Evolutionary conservation across 2,113 vertebrate species (phyloP).

Genomic region (Chloropsis hardwickii): DNA sequence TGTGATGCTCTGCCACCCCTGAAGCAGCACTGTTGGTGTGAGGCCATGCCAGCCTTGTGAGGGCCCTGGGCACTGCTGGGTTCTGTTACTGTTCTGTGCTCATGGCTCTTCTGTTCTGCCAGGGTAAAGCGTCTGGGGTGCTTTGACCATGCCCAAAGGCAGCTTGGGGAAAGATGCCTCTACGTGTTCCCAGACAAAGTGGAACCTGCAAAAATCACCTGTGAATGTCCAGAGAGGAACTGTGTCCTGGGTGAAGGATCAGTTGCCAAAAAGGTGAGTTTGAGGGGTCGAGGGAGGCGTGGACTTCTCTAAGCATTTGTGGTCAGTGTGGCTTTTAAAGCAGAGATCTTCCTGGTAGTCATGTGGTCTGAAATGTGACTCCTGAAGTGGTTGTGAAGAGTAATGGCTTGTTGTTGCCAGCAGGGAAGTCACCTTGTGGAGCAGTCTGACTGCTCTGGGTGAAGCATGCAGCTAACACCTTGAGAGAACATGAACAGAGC

Average conservation of each 20-base stretch:
- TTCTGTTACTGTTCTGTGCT: neutral
- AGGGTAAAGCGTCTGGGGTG: slow-evolving; percentile 94
- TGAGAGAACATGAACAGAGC: neutral
- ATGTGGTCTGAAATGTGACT: slow-evolving; percentile 10
- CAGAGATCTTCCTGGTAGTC: neutral
- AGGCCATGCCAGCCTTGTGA: neutral
- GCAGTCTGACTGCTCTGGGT: neutral
- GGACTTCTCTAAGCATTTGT: neutral
- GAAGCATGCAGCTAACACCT: neutral
- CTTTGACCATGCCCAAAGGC: slow-evolving; percentile 96
- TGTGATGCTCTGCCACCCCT: neutral
- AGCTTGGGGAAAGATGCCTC: slow-evolving; percentile 92
- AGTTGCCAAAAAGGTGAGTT: slow-evolving; percentile 86
- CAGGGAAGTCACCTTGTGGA: slow-evolving; percentile 15
- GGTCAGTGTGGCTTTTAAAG: neutral
- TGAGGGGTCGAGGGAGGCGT: neutral
- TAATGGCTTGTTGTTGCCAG: neutral
- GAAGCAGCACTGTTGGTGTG: neutral
- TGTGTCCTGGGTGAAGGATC: slow-evolving; percentile 89
- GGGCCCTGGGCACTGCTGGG: neutral
- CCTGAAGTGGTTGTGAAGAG: neutral
- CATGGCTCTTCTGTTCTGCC: neutral
- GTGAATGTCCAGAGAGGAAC: slow-evolving; percentile 90
- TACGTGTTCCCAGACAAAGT: slow-evolving; percentile 94
- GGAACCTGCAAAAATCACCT: slow-evolving; percentile 90